Evolutionary conservation across 1,140 invertebrate species (phyloP).

Genomic region (Ladona fulva): DNA sequence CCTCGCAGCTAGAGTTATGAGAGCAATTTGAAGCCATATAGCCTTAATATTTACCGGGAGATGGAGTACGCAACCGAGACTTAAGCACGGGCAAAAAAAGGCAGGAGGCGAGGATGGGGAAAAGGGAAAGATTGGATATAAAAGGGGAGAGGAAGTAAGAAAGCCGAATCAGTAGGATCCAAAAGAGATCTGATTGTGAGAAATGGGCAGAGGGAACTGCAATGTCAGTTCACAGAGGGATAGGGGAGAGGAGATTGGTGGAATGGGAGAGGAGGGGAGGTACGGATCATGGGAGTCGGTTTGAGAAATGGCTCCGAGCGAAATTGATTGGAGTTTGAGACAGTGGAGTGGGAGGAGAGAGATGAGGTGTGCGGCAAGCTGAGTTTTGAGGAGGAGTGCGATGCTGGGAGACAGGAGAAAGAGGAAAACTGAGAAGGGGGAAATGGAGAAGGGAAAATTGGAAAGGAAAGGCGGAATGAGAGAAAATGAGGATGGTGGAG

Average conservation of each 20-base stretch:
- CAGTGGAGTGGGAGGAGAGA: background rate
- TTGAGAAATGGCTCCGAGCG: background rate
- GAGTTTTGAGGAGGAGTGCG: no score
- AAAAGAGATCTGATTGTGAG: slow-evolving; percentile 2
- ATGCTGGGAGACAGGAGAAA: no score
- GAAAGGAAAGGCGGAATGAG: no score
- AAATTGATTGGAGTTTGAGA: background rate
- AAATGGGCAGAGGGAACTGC: background rate
- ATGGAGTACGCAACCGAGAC: background rate
- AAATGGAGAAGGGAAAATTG: no score
- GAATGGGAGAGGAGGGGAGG: background rate
- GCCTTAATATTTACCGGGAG: background rate
- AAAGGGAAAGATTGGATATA: background rate
- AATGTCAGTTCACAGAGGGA: background rate
- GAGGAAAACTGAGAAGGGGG: no score
- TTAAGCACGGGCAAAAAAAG: background rate
- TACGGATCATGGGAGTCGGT: background rate
- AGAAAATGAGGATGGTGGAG: no score
- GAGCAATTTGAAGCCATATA: background rate
- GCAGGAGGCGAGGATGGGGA: background rate
- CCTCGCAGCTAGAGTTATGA: background rate
- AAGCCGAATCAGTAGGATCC: background rate
- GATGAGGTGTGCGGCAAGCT: no score
- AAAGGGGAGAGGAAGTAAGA: background rate
- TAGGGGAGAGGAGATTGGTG: background rate